Conservation (phyloP, 2,888 invertebrate genomes). For the Perizoma affinitatum region DNA sequence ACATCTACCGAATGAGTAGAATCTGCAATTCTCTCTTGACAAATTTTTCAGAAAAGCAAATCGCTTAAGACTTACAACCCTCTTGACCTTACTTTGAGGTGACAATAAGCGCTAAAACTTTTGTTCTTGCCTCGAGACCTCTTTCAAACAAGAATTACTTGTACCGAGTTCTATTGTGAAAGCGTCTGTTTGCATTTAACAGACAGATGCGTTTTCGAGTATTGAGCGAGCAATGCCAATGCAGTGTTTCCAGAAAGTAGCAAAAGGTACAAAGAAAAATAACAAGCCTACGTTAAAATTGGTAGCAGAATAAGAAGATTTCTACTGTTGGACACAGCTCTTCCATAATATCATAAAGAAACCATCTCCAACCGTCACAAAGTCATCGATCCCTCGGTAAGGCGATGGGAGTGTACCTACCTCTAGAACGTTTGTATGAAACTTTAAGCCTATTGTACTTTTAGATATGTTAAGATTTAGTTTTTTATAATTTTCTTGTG, state of each 20-base stretch:
- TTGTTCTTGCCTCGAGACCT: constrained; percentile 69
- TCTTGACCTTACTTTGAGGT: constrained; percentile 61
- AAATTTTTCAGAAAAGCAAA: background rate
- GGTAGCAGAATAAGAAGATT: background rate
- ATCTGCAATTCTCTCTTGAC: too few relatives aligned
- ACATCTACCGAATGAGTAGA: too few relatives aligned
- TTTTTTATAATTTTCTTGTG: too few relatives aligned
- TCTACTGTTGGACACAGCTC: too few relatives aligned
- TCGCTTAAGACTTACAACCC: constrained; percentile 35
- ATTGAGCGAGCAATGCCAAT: constrained; percentile 16
- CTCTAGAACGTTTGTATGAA: too few relatives aligned
- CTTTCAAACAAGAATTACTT: constrained; percentile 65
- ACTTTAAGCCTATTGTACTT: too few relatives aligned
- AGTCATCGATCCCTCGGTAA: too few relatives aligned
- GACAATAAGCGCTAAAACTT: constrained; percentile 72
- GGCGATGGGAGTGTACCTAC: too few relatives aligned
- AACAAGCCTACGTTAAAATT: background rate
- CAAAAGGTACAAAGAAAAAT: background rate
- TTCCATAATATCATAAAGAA: too few relatives aligned
- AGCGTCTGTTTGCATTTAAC: constrained; percentile 41
- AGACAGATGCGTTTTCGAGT: constrained; percentile 30
- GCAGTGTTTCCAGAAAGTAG: constrained; percentile 10
- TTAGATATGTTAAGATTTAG: too few relatives aligned
- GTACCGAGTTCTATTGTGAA: constrained; percentile 59
- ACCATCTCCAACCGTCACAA: too few relatives aligned